Evolutionary conservation across 2,888 invertebrate species (phyloP), one percentile per base, ranked within the genome.

Genomic region (Anthophora plumipes): DNA sequence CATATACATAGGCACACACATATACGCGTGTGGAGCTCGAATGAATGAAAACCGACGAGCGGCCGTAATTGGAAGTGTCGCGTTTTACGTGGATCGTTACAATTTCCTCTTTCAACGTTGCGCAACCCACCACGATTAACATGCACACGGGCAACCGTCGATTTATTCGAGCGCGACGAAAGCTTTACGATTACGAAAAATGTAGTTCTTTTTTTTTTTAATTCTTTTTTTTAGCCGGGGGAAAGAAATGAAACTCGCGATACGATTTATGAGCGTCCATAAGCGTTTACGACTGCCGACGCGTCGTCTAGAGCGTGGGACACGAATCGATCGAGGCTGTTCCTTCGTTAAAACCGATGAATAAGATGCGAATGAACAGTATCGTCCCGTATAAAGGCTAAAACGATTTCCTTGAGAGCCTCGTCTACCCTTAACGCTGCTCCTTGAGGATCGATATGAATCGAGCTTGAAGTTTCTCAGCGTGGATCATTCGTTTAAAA

Each of bases 11-110:
- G n/a, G n/a, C n/a, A n/a, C 46, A 11, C 25, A 39, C 22, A 31
- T 50, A 22, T 4, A 39, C 12, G 20, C 48, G 43, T 31, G 31
- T 3, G 31, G 1, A 31, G 4, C 31, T 31, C 31, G 31, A 31
- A 60, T 66, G 82, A 80, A 80, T 77, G 82, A 73, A 67, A 80
- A 80, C 37, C 76, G 55, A 14, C 37, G 68, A 52, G 12, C 60
- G 17, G n/a, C 37, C 72, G 77, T 80, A 82, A 82, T 82, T 77
- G 82, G 77, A 72, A 73, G 77, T 52, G 66, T 81, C 81, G 57
- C 77, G 81, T 80, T 82, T 77, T 60, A 68, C 57, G 12, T 25
- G 17, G 41, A 25, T 63, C 72, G 59, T 82, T 77, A 73, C 76
- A 55, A 77, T 80, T 81, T 82, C 77, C 82, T 80, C 72, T 39